Evolutionary conservation across 2,888 invertebrate genomes (phyloP).

Genomic region (Cremastinae sp.): DNA sequence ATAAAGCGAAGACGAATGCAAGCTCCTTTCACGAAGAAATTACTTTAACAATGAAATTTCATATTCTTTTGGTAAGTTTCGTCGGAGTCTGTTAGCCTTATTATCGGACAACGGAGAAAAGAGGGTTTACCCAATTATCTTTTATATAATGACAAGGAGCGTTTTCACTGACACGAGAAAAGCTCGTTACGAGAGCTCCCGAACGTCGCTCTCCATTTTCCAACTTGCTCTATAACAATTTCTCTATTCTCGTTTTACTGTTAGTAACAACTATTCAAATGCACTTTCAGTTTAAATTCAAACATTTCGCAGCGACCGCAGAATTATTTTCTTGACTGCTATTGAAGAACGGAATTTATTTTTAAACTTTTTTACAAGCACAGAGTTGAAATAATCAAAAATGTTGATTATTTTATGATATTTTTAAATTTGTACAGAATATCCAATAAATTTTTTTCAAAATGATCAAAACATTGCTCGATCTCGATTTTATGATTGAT

Average conservation of each 20-base stretch:
- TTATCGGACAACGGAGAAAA: slow-evolving; percentile 14
- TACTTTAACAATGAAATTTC: slow-evolving; percentile 47
- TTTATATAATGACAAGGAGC: slow-evolving; percentile 40
- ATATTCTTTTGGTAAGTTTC: slow-evolving; percentile 46
- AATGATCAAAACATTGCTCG: slow-evolving; percentile 1
- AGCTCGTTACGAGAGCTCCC: slow-evolving; percentile 18
- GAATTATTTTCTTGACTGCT: not conserved
- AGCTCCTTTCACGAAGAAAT: slow-evolving; percentile 27
- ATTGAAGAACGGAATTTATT: too few species aligned
- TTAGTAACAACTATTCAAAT: slow-evolving; percentile 42
- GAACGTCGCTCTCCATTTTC: slow-evolving; percentile 42
- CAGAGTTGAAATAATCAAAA: too few species aligned
- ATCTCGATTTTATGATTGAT: slow-evolving; percentile 44
- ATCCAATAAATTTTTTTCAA: not conserved
- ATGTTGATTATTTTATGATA: too few species aligned
- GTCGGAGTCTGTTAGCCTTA: slow-evolving; percentile 26
- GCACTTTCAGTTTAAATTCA: slow-evolving; percentile 11
- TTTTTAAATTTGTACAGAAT: too few species aligned
- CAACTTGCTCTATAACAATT: slow-evolving; percentile 40
- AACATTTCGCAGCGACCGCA: slow-evolving; percentile 30
- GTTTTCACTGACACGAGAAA: slow-evolving; percentile 32
- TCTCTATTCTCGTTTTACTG: slow-evolving; percentile 38
- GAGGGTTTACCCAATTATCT: slow-evolving; percentile 43
- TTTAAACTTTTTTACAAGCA: too few species aligned
- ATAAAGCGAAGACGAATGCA: slow-evolving; percentile 25